Conservation (phyloP, 2,113 vertebrate genomes). For the Ptyas mucosa region DNA sequence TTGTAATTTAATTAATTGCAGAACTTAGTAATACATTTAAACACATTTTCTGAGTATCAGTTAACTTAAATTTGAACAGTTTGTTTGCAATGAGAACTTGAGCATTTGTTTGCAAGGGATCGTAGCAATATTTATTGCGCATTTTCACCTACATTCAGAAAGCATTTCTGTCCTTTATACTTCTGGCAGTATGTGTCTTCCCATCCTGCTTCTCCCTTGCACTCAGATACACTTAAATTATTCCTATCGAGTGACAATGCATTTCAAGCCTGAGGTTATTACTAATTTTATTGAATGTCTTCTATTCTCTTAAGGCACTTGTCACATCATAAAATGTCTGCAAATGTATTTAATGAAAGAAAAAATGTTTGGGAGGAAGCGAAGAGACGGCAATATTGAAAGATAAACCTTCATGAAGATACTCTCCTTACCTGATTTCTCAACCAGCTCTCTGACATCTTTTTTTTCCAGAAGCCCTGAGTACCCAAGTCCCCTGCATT, state of each 20-base stretch:
- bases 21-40: neutral
- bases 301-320: neutral
- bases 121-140: neutral
- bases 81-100: neutral
- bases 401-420: neutral
- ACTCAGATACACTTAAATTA: neutral
- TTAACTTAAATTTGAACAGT: neutral
- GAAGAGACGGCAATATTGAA: neutral
- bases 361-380: neutral
- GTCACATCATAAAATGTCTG: neutral
- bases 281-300: neutral
- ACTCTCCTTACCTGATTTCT: constrained; percentile 82
- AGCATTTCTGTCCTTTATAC: neutral
- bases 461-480: constrained; percentile 88
- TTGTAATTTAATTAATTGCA: neutral
- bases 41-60: neutral
- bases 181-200: neutral
- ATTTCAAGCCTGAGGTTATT: neutral
- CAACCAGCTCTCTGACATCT: constrained; percentile 88
- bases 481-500: constrained; percentile 88
- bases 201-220: neutral
- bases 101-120: neutral
- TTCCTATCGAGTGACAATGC: neutral
- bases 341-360: neutral
- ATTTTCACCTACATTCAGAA: neutral